phyloP scores from a whole-genome alignment of 2,113 vertebrate genomes.

The Orycteropus afer region DNA sequence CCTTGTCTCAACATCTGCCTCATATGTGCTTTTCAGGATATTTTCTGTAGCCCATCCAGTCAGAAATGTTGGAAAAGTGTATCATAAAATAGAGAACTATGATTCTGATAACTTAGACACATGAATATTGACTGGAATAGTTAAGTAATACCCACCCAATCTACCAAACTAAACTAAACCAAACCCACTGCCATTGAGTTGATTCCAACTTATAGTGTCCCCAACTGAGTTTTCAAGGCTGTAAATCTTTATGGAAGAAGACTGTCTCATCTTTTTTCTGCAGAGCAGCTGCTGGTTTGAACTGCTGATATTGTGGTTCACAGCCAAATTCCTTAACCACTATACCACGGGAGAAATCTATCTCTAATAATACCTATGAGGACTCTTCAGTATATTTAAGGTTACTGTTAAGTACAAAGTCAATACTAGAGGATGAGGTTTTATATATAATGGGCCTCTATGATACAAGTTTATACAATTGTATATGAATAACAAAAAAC shows the following conservation, averaged over 20 bases:
- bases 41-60: not conserved
- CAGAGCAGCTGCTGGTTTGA: no score
- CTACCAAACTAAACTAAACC: no score
- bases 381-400: not conserved
- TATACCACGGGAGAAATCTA: no score
- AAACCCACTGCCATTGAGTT: no score
- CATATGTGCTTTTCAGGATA: not conserved
- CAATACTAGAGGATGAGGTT: not conserved
- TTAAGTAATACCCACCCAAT: not conserved
- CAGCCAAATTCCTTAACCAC: no score
- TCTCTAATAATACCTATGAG: not conserved
- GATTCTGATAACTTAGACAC: not conserved
- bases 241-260: no score
- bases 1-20: not conserved
- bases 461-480: not conserved
- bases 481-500: not conserved
- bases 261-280: no score
- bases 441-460: not conserved
- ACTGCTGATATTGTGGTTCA: no score
- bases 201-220: no score
- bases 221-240: no score
- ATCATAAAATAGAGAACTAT: not conserved
- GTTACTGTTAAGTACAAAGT: not conserved
- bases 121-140: not conserved
- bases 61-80: not conserved